These are phyloP conservation scores for Mesochorus sp. DNA, from an alignment of 2,888 invertebrate genomes.

Conservation along the genomic window DNA sequence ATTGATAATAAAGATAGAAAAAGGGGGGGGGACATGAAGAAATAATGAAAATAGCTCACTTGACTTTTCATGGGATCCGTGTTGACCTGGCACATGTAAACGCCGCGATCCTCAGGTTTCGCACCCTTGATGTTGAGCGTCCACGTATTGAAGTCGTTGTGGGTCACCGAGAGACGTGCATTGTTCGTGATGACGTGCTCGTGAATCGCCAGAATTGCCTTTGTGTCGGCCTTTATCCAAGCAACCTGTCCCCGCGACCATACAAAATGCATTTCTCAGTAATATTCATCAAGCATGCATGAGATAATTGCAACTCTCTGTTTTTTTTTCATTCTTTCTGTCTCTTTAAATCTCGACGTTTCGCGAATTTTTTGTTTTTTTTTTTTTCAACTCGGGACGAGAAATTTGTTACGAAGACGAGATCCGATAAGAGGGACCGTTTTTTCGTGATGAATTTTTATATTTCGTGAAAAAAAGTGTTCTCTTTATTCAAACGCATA, in stretches of 20 bases:
- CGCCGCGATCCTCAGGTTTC: constrained; percentile 92
- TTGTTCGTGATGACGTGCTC: constrained; percentile 97
- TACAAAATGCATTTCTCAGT: constrained; percentile 71
- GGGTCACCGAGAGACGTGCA: constrained; percentile 93
- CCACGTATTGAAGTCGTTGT: constrained; percentile 97
- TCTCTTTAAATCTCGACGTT: background rate
- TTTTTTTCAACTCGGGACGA: background rate
- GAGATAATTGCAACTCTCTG: background rate
- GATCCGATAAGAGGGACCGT: background rate
- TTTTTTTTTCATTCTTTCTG: background rate
- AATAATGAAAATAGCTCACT: constrained; percentile 83
- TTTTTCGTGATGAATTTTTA: background rate
- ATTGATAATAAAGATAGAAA: background rate
- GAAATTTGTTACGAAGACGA: no score
- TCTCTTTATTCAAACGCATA: no score
- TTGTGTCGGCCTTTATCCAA: constrained; percentile 97
- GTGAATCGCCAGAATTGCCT: constrained; percentile 96
- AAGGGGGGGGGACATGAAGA: background rate
- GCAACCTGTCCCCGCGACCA: constrained; percentile 87
- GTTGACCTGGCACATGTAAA: constrained; percentile 97
- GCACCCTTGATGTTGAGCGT: constrained; percentile 94
- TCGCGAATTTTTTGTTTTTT: background rate
- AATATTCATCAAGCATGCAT: constrained; percentile 25
- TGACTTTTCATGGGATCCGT: constrained; percentile 97
- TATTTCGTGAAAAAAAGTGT: no score